phyloP scores from a whole-genome alignment of 2,888 invertebrate genomes.

The Dioctria linearis region DNA sequence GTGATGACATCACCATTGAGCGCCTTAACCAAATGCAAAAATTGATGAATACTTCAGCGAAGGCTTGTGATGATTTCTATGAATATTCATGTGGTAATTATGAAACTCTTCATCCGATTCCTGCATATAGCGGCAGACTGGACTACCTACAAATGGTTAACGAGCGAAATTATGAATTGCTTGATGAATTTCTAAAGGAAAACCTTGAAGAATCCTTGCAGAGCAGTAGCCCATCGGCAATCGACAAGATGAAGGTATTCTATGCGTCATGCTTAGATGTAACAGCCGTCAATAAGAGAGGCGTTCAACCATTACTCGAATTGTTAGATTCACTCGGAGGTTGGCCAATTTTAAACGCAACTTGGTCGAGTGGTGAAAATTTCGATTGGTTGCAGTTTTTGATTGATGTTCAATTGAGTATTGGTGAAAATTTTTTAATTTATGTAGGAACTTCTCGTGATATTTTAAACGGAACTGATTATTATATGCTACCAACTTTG shows the following conservation, averaged over 20 bases:
- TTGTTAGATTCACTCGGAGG: neutral
- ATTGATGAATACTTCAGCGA: no score
- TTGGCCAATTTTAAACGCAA: slow-evolving; percentile 6
- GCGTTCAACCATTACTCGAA: neutral
- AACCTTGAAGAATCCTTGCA: neutral
- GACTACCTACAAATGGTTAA: neutral
- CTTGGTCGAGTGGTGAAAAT: neutral
- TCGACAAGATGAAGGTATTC: slow-evolving; percentile 5
- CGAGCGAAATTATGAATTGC: neutral
- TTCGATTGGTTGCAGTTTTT: neutral
- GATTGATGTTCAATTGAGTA: neutral
- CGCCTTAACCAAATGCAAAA: no score
- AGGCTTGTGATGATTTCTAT: no score
- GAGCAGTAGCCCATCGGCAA: neutral
- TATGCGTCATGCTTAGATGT: neutral
- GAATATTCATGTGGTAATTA: slow-evolving; percentile 6
- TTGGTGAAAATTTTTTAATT: neutral
- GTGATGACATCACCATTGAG: no score
- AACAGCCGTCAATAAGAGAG: neutral
- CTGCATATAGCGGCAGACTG: neutral
- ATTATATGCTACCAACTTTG: neutral
- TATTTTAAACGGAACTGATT: neutral
- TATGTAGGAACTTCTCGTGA: neutral
- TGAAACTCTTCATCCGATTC: neutral
- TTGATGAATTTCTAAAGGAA: neutral